Percentiles rank a stretch among this genome's conserved stretches.
These are phyloP conservation scores for Apostichopus leukothele DNA, from an alignment of 53 echinoderm and acorn worm species.

Conservation along the genomic window DNA sequence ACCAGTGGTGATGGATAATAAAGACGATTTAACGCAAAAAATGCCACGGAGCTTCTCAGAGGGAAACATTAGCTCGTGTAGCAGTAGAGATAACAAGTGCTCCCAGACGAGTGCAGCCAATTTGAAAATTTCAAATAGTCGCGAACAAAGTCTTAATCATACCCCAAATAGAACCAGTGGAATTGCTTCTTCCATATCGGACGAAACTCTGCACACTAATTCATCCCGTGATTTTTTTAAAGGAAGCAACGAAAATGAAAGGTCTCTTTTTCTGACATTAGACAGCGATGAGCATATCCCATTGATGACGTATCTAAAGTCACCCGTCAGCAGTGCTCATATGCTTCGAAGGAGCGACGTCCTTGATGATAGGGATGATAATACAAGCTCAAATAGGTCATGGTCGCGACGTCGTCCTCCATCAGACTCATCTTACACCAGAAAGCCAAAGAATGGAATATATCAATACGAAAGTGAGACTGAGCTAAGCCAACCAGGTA, in stretches of 20 bases:
- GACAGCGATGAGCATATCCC: conserved; percentile 4
- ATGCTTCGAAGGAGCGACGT: conserved; percentile 20
- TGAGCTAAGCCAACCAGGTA: conserved; percentile 15
- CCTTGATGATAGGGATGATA: background rate
- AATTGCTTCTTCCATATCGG: conserved; percentile 19
- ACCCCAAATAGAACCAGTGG: conserved; percentile 5
- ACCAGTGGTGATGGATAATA: background rate
- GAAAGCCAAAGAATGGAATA: conserved; percentile 31
- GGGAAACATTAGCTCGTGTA: conserved; percentile 35
- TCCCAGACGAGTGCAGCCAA: background rate
- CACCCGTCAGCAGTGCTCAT: conserved; percentile 22
- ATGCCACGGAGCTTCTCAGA: conserved; percentile 27
- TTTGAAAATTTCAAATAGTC: background rate
- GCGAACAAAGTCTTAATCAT: background rate
- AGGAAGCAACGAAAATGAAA: background rate
- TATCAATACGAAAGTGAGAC: conserved; percentile 46
- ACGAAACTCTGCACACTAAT: background rate
- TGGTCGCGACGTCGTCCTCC: background rate
- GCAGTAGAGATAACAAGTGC: background rate
- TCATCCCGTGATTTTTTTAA: background rate
- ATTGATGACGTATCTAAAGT: conserved; percentile 27
- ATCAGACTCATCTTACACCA: background rate
- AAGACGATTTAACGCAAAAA: background rate
- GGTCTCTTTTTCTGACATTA: background rate
- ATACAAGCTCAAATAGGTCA: background rate